Conservation (phyloP, 2,888 invertebrate species). For the Sphaerophoria rueppellii region DNA sequence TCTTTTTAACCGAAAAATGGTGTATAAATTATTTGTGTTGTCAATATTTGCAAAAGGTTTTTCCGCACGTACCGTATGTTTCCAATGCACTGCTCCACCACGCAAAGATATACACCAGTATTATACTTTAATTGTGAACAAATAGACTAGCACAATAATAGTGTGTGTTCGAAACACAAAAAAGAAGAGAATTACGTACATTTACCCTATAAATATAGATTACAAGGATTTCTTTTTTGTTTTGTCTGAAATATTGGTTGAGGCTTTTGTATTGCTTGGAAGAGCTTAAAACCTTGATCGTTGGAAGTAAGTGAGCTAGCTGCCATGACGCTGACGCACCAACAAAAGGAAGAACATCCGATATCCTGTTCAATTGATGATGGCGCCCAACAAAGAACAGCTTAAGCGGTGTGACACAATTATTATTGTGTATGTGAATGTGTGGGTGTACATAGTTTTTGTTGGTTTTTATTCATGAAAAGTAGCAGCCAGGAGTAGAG, state of each 20-base stretch:
- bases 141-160: constrained; percentile 47
- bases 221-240: constrained; percentile 6
- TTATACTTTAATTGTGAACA: constrained; percentile 60
- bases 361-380: constrained; percentile 58
- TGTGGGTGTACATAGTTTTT: constrained; percentile 20
- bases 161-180: constrained; percentile 37
- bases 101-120: not conserved
- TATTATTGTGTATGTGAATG: constrained; percentile 23
- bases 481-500: not conserved
- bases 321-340: constrained; percentile 30
- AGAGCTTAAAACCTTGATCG: constrained; percentile 50
- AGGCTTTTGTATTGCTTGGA: constrained; percentile 19
- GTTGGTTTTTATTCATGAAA: not conserved
- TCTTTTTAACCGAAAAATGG: constrained; percentile 15
- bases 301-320: constrained; percentile 35
- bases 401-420: constrained; percentile 64
- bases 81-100: not conserved
- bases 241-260: not conserved
- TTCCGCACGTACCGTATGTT: constrained; percentile 35
- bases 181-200: constrained; percentile 30
- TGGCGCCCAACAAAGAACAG: constrained; percentile 59
- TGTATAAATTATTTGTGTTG: constrained; percentile 50
- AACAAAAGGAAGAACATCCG: constrained; percentile 59
- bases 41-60: constrained; percentile 62
- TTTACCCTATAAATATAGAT: not conserved